phyloP scores from a whole-genome alignment of 2,113 vertebrate species.

The Plectropomus leopardus region DNA sequence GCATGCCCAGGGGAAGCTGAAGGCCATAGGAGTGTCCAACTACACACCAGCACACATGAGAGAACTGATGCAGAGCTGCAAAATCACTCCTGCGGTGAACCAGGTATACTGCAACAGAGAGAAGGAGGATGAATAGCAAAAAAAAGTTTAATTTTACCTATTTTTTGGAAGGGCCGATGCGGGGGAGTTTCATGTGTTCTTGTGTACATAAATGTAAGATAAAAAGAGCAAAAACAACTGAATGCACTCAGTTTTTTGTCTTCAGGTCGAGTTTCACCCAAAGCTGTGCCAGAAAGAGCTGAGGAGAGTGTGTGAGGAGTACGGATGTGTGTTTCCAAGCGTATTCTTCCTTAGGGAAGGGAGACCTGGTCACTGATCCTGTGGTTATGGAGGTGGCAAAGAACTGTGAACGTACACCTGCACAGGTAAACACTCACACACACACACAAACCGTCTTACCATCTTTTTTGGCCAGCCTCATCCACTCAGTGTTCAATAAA shows the following conservation, averaged over 20 bases:
- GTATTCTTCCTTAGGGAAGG: conserved; percentile 87
- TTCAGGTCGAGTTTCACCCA: conserved; percentile 89
- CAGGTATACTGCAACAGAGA: conserved; percentile 64
- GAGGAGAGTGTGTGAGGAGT: conserved; percentile 78
- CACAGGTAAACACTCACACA: conserved; percentile 86
- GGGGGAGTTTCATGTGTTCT: no score
- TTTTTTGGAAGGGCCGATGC: no score
- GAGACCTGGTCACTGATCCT: conserved; percentile 78
- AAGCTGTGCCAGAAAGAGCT: conserved; percentile 83
- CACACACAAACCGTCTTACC: not conserved
- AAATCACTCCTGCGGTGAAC: conserved; percentile 80
- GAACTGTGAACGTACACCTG: conserved; percentile 70
- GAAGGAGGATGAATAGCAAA: not conserved
- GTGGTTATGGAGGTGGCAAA: conserved; percentile 80
- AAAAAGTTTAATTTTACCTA: no score
- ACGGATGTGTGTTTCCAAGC: conserved; percentile 87
- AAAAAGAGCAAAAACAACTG: no score
- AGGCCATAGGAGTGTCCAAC: conserved; percentile 89
- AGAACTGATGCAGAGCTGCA: conserved; percentile 82
- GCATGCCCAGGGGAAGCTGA: conserved; percentile 80
- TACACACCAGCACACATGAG: conserved; percentile 86
- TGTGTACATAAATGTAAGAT: not conserved
- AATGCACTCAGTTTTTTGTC: not conserved
- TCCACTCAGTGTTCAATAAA: not conserved
- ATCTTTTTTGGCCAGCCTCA: not conserved